Conservation (phyloP, 2,113 vertebrate genomes). For the Alces alces region DNA sequence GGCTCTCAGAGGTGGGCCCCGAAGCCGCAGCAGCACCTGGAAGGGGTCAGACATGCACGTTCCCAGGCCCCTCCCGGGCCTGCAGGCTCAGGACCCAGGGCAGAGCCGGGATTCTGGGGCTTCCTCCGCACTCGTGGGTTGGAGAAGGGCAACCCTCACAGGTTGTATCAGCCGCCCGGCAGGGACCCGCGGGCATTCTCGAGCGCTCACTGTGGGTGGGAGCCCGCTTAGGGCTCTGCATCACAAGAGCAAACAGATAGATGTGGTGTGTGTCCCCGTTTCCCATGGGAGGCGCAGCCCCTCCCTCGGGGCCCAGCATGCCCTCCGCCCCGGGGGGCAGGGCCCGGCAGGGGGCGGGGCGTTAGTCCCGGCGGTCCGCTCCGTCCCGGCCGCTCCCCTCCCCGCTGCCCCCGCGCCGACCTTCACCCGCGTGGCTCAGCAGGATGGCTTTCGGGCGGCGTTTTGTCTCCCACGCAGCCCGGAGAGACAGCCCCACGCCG, state of each 20-base stretch:
- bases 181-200: fast-evolving
- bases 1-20: fast-evolving
- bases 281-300: background rate
- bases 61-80: background rate
- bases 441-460: background rate
- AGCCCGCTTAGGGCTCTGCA: fast-evolving
- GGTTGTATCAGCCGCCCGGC: fast-evolving
- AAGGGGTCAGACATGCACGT: fast-evolving
- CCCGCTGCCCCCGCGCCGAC: background rate
- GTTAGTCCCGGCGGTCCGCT: fast-evolving
- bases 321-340: fast-evolving
- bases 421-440: background rate
- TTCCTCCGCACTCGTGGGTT: fast-evolving
- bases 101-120: fast-evolving
- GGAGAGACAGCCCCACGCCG: slow-evolving; percentile 31
- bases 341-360: fast-evolving
- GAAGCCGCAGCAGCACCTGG: background rate
- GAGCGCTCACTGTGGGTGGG: fast-evolving
- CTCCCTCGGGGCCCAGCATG: fast-evolving
- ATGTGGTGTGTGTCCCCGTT: fast-evolving
- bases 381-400: fast-evolving
- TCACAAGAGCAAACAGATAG: fast-evolving
- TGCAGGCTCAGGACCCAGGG: background rate
- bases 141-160: fast-evolving
- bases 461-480: slow-evolving; percentile 34